Conservation (phyloP, 2,888 invertebrate species). For the Lithophane socia region DNA sequence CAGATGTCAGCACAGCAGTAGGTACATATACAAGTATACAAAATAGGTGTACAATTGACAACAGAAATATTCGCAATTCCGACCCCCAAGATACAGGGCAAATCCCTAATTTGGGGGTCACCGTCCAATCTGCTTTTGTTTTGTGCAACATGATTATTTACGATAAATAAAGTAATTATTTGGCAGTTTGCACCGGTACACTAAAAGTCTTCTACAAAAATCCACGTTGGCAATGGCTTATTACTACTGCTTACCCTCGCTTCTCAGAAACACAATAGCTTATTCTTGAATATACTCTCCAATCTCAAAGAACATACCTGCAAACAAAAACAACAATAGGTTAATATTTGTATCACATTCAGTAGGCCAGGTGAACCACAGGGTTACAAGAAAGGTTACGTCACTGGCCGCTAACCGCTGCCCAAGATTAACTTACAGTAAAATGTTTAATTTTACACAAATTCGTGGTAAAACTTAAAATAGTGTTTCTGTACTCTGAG, state of each 20-base stretch:
- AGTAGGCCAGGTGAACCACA: constrained; percentile 66
- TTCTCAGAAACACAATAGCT: neutral
- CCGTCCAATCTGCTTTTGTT: too few relatives aligned
- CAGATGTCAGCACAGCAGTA: too few relatives aligned
- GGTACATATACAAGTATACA: too few relatives aligned
- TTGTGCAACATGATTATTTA: too few relatives aligned
- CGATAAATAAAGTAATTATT: too few relatives aligned
- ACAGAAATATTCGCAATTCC: too few relatives aligned
- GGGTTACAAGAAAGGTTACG: constrained; percentile 54
- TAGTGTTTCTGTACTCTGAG: constrained; percentile 18
- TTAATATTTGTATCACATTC: constrained; percentile 53
- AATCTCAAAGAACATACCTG: constrained; percentile 61
- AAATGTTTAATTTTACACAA: constrained; percentile 41
- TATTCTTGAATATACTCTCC: neutral
- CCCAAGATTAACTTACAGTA: constrained; percentile 37
- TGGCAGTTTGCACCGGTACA: neutral
- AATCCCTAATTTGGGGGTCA: too few relatives aligned
- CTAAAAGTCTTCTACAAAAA: neutral
- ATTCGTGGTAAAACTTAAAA: constrained; percentile 41
- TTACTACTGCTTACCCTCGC: neutral
- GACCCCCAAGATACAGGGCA: too few relatives aligned
- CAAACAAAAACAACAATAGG: constrained; percentile 58
- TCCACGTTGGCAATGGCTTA: neutral
- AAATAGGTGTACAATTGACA: too few relatives aligned
- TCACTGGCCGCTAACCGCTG: constrained; percentile 57